Percentiles rank a stretch among this genome's conserved stretches.
Conservation (phyloP, 92 coral and sea anemone species). For the Parazoanthus atlanticus region DNA sequence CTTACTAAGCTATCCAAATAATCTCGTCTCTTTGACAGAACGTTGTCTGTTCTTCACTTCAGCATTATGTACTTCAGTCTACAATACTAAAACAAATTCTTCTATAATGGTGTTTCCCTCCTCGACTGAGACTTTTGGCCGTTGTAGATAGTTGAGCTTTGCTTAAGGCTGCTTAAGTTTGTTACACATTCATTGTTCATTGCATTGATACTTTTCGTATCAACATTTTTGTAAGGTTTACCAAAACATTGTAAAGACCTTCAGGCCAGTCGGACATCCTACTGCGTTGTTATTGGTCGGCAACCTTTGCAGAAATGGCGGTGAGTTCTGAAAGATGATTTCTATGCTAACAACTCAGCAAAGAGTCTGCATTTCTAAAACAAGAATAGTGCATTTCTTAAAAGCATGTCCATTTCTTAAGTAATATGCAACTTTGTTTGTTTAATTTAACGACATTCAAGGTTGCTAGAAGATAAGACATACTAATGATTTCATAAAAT, state of each 20-base stretch:
- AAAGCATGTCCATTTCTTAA: not conserved
- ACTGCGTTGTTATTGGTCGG: constrained; percentile 36
- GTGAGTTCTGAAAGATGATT: constrained; percentile 21
- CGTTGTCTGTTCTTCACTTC: not conserved
- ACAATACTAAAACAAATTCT: not conserved
- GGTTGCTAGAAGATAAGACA: constrained; percentile 14
- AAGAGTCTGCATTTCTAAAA: not conserved
- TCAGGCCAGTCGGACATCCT: constrained; percentile 26
- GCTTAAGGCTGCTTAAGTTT: not conserved
- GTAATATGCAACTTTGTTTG: not conserved
- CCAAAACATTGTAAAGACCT: constrained; percentile 14
- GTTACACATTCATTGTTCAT: not conserved
- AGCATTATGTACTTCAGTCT: not conserved
- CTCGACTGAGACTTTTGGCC: not conserved
- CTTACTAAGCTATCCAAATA: not conserved
- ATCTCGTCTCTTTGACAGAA: not conserved
- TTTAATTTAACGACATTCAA: not conserved
- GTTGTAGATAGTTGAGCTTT: not conserved
- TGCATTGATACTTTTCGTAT: constrained; percentile 26
- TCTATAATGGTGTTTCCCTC: no score
- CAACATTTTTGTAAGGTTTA: constrained; percentile 18
- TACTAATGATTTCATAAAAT: constrained; percentile 45
- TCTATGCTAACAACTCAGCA: not conserved
- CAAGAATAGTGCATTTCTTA: not conserved
- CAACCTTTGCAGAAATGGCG: constrained; percentile 32